A percentile compares a stretch with the other conserved stretches of the same genome.
Evolutionary conservation across 2,797 vertebrate genomes (phyloP).

Genomic region (Anas acuta): DNA sequence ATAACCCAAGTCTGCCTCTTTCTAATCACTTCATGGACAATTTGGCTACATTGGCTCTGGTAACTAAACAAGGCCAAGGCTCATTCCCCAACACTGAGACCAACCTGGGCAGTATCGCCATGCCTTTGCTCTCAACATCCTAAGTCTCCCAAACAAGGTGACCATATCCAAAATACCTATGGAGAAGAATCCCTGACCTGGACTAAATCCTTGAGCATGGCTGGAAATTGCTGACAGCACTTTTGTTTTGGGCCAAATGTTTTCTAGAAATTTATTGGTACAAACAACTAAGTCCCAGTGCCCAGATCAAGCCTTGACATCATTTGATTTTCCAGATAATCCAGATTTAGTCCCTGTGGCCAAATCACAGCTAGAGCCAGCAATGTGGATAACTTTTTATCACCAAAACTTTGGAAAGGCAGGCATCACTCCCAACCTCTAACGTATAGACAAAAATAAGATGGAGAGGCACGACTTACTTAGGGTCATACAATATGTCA

Average conservation of each 20-base stretch:
- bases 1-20: not conserved
- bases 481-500: rapidly evolving
- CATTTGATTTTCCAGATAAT: not conserved
- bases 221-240: not conserved
- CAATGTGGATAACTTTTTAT: not conserved
- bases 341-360: not conserved
- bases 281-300: not conserved
- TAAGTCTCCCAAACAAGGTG: not conserved
- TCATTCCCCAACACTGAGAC: rapidly evolving
- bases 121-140: not conserved
- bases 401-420: not conserved
- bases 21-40: not conserved
- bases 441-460: not conserved
- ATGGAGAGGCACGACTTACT: not conserved
- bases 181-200: not conserved
- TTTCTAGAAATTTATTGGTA: not conserved
- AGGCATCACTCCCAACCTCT: not conserved
- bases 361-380: not conserved
- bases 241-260: not conserved
- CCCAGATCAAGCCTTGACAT: not conserved
- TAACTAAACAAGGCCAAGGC: not conserved
- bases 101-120: rapidly evolving
- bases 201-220: not conserved
- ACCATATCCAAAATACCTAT: not conserved
- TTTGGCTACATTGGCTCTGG: not conserved